A percentile compares a stretch with the other conserved stretches of the same genome.
These are phyloP conservation scores for Megaceryle torquata DNA, from an alignment of 2,113 vertebrate species.

Conservation along the genomic window DNA sequence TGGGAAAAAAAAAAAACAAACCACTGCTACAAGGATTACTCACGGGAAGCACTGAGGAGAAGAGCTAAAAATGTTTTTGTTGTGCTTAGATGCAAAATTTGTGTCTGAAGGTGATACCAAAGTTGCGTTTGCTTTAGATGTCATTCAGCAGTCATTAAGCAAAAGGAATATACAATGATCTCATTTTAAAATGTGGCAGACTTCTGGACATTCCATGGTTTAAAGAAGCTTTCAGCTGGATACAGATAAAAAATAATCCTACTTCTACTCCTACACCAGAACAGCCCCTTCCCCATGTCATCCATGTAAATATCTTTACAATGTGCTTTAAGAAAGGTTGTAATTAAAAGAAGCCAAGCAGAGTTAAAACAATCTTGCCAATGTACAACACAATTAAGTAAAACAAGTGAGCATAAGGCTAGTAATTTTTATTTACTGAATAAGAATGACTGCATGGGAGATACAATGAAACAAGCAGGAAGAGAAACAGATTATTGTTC, in stretches of 20 bases:
- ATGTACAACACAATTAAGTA: background rate
- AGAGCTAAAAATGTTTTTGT: background rate
- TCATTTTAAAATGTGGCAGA: background rate
- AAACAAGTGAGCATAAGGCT: background rate
- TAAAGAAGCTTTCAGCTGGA: background rate
- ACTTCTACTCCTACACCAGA: background rate
- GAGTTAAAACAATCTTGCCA: background rate
- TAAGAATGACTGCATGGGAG: background rate
- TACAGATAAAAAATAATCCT: background rate
- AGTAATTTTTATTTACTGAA: background rate
- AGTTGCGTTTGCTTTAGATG: background rate
- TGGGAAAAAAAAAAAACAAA: background rate
- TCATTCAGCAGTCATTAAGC: background rate
- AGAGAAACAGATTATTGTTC: background rate
- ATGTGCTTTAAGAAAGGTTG: background rate
- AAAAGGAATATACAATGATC: background rate
- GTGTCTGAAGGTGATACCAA: conserved; percentile 14
- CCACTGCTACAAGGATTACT: background rate
- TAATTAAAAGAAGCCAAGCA: background rate
- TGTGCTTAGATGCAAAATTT: background rate
- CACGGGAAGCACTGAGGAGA: background rate
- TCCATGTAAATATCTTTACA: background rate
- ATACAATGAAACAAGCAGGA: background rate
- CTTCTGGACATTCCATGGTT: background rate
- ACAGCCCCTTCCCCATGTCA: background rate